Evolutionary conservation across 2,888 invertebrate species (phyloP).

Genomic region (Merodon equestris): DNA sequence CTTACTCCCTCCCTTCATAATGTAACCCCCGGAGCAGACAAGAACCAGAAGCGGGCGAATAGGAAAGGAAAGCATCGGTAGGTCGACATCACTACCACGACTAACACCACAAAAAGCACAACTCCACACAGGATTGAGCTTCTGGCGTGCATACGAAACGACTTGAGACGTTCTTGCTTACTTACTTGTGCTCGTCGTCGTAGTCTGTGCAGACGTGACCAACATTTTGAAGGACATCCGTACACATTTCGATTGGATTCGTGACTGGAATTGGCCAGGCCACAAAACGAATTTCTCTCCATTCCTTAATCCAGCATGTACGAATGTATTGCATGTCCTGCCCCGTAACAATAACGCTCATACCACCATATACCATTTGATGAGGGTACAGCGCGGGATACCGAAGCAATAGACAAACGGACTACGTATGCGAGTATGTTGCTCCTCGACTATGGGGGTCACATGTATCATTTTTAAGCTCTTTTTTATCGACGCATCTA

Average conservation of each 20-base stretch:
- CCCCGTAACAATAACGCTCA: too few species aligned
- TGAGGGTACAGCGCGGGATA: conserved; percentile 7
- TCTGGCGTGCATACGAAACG: conserved; percentile 61
- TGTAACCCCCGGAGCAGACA: conserved; percentile 45
- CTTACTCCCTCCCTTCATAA: conserved; percentile 38
- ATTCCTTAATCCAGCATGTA: conserved; percentile 42
- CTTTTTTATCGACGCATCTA: conserved; percentile 56
- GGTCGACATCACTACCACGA: too few species aligned
- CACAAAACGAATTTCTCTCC: conserved; percentile 52
- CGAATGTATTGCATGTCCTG: conserved; percentile 28
- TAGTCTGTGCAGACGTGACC: conserved; percentile 63
- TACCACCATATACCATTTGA: too few species aligned
- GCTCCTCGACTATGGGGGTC: conserved; percentile 41
- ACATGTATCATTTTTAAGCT: conserved; percentile 66
- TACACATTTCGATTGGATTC: conserved; percentile 68
- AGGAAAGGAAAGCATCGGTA: background rate
- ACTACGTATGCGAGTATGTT: conserved; percentile 13
- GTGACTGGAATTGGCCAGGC: conserved; percentile 65
- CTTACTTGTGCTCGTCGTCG: conserved; percentile 24
- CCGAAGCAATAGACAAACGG: conserved; percentile 16
- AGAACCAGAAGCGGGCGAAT: conserved; percentile 30
- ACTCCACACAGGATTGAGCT: conserved; percentile 50
- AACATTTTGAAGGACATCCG: conserved; percentile 69
- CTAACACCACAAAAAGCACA: conserved; percentile 28
- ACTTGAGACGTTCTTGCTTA: background rate